phyloP scores from a whole-genome alignment of 2,797 vertebrate genomes.

The Lophius americanus region DNA sequence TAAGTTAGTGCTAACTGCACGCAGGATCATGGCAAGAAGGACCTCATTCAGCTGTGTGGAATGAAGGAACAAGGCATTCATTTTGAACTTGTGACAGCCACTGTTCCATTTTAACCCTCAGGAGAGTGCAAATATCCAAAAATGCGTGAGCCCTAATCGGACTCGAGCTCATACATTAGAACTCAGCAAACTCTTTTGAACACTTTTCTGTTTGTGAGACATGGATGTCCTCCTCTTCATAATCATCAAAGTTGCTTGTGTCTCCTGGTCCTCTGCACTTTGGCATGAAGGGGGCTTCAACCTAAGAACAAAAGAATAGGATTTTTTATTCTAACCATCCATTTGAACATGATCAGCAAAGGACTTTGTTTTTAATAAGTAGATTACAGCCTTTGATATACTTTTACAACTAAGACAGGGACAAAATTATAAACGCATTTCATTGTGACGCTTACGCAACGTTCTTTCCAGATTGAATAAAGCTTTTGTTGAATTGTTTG shows the following conservation, averaged over 20 bases:
- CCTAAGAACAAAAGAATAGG: conserved; percentile 71
- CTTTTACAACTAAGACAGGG: no score
- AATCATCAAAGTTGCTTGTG: conserved; percentile 99
- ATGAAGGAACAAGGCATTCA: conserved; percentile 92
- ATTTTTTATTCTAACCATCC: background rate
- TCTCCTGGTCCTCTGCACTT: conserved; percentile 99
- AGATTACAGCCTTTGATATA: no score
- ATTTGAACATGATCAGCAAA: background rate
- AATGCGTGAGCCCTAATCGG: conserved; percentile 67
- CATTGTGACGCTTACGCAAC: no score
- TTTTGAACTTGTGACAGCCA: conserved; percentile 88
- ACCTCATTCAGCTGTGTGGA: conserved; percentile 92
- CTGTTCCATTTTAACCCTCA: conserved; percentile 86
- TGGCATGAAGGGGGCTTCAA: conserved; percentile 98
- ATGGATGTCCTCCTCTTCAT: conserved; percentile 98
- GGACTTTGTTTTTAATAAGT: no score
- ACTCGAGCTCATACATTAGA: conserved; percentile 88
- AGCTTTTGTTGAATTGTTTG: no score
- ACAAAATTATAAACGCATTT: no score
- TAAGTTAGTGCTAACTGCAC: conserved; percentile 90
- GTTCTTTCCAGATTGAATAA: no score
- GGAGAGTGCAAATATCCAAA: conserved; percentile 91
- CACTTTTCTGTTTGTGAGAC: conserved; percentile 99
- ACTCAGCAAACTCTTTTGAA: conserved; percentile 97
- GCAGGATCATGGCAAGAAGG: conserved; percentile 90